Percentiles rank a stretch among this genome's conserved stretches.
Evolutionary conservation across 2,113 vertebrate genomes (phyloP).

Genomic region (Isurus oxyrinchus): DNA sequence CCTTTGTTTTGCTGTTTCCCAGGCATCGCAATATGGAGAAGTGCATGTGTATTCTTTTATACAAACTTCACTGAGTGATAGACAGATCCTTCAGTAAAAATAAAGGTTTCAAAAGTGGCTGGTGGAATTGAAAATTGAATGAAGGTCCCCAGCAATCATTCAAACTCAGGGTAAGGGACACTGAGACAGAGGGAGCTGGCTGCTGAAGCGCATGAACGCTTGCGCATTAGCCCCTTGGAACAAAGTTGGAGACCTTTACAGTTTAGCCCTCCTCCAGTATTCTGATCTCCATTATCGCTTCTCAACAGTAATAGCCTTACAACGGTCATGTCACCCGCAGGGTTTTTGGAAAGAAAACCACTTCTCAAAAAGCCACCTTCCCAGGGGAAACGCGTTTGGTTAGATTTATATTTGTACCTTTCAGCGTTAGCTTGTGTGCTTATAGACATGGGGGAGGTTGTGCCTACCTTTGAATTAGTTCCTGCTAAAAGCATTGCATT

Average conservation of each 20-base stretch:
- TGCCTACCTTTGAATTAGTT: neutral
- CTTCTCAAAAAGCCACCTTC: neutral
- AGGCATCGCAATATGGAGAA: neutral
- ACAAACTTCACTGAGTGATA: neutral
- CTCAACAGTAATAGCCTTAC: neutral
- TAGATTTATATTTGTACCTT: neutral
- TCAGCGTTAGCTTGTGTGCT: neutral
- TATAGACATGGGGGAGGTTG: neutral
- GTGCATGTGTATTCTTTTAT: slow-evolving; percentile 23
- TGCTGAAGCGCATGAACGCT: neutral
- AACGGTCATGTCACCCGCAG: neutral
- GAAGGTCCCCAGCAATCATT: neutral
- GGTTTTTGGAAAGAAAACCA: neutral
- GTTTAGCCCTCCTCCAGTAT: neutral
- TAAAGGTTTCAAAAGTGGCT: slow-evolving; percentile 27
- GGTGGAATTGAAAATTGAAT: neutral
- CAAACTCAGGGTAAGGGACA: slow-evolving; percentile 1
- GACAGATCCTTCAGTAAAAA: neutral
- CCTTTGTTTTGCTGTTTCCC: slow-evolving; percentile 13
- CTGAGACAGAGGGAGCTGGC: neutral
- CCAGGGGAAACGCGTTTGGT: neutral
- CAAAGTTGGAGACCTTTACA: neutral
- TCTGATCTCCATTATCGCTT: neutral
- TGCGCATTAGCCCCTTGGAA: neutral
- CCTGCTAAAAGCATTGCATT: neutral